These are phyloP conservation scores for Oryzias melastigma DNA, from an alignment of 2,113 vertebrate genomes.

Conservation along the genomic window DNA sequence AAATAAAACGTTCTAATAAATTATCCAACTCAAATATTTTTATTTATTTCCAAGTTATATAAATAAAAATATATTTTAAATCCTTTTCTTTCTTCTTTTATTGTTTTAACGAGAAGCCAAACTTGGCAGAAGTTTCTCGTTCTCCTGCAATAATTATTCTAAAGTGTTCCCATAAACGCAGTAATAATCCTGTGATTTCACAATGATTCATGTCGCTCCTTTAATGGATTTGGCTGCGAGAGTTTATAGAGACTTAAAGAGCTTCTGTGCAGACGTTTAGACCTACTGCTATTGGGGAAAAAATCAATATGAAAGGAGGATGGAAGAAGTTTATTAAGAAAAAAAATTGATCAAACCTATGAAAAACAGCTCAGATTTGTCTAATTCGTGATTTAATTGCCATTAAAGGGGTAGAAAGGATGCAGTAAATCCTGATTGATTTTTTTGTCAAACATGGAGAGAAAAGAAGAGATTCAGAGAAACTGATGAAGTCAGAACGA, in stretches of 20 bases:
- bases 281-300: neutral
- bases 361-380: no score
- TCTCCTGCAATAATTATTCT: slow-evolving; percentile 37
- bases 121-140: slow-evolving; percentile 5
- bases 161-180: slow-evolving; percentile 13
- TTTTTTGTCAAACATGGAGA: no score
- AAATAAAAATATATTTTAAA: neutral
- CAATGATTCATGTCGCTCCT: slow-evolving; percentile 20
- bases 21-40: no score
- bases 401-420: no score
- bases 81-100: neutral
- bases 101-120: neutral
- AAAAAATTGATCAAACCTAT: neutral
- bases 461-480: no score
- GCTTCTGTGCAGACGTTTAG: neutral
- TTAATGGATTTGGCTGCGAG: slow-evolving; percentile 15
- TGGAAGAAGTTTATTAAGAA: neutral
- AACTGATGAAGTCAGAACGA: no score
- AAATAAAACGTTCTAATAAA: no score
- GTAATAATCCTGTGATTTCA: slow-evolving; percentile 17
- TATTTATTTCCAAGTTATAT: no score
- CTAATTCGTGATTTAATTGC: no score
- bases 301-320: neutral
- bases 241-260: neutral
- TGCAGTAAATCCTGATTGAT: no score